Evolutionary conservation across 2,888 invertebrate genomes (phyloP).

Genomic region (Eupithecia insigniata): DNA sequence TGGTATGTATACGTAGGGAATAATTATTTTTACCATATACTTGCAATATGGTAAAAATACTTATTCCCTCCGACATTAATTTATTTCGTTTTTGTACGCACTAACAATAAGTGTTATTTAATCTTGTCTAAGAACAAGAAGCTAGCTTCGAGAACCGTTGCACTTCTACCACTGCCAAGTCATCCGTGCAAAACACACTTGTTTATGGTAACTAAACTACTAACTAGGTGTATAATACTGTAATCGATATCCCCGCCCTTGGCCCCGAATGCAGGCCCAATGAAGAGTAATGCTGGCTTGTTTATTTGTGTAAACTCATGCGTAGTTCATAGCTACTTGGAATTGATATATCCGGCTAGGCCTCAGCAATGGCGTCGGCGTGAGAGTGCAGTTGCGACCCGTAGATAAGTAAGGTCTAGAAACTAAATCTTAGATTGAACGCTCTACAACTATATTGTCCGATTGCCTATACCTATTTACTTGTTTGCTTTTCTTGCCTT

Average conservation of each 20-base stretch:
- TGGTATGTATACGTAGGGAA: no score
- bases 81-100: no score
- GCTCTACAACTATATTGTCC: neutral
- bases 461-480: no score
- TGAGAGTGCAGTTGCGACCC: neutral
- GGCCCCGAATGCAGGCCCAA: slow-evolving; percentile 70
- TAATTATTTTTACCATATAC: no score
- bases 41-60: no score
- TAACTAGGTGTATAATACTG: slow-evolving; percentile 39
- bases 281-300: slow-evolving; percentile 47
- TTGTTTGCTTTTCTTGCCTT: no score
- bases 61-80: no score
- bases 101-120: no score
- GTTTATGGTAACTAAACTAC: slow-evolving; percentile 1
- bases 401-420: neutral
- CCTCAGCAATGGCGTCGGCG: slow-evolving; percentile 42
- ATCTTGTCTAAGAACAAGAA: neutral
- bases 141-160: neutral
- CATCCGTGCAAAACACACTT: slow-evolving; percentile 21
- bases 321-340: slow-evolving; percentile 49
- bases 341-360: slow-evolving; percentile 51
- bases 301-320: slow-evolving; percentile 58
- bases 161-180: slow-evolving; percentile 14
- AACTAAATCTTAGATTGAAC: neutral
- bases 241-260: slow-evolving; percentile 75